Conservation (phyloP, 2,113 vertebrate species). For the Echinops telfairi region DNA sequence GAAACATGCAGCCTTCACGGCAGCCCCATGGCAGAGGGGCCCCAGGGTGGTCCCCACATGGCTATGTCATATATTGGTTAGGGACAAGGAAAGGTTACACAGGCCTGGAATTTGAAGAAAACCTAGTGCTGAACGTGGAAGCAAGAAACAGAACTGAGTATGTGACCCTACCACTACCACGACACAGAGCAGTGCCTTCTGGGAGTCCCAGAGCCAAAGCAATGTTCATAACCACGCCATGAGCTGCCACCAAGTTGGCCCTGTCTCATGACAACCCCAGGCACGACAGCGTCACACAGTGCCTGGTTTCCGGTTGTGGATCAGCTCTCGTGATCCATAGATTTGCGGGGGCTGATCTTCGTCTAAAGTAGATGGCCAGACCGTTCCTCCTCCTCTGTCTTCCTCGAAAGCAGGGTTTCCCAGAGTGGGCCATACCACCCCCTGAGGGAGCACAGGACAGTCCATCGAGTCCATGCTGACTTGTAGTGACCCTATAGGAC, state of each 20-base stretch:
- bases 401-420: too few species aligned
- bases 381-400: too few species aligned
- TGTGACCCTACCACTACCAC: not conserved
- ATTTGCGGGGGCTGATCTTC: not conserved
- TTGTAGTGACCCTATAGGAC: too few species aligned
- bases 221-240: not conserved
- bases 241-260: not conserved
- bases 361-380: not conserved
- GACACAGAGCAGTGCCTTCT: not conserved
- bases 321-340: not conserved
- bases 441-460: too few species aligned
- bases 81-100: not conserved
- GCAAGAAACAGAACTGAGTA: not conserved
- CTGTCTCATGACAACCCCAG: not conserved
- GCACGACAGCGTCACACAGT: not conserved
- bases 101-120: too few species aligned
- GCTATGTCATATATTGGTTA: accelerated
- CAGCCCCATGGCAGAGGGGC: too few species aligned
- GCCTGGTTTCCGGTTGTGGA: not conserved
- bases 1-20: accelerated
- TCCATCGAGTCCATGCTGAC: too few species aligned
- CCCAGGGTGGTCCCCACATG: accelerated
- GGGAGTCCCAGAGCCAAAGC: not conserved
- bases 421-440: too few species aligned
- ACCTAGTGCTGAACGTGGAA: accelerated